phyloP scores from a whole-genome alignment of 2,797 vertebrate species.

The Pelodytes ibericus region DNA sequence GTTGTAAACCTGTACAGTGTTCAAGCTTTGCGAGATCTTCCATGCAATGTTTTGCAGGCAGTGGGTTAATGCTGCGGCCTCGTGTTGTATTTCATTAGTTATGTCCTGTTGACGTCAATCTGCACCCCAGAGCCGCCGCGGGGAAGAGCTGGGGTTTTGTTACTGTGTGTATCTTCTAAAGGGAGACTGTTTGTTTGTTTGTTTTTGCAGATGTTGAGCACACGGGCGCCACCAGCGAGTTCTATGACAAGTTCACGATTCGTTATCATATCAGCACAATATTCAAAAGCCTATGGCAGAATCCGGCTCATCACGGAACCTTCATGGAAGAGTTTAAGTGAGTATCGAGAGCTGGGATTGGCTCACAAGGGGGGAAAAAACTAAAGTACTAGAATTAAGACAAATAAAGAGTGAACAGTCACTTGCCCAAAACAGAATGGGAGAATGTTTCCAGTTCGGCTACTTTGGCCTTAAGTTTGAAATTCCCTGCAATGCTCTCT shows the following conservation, averaged over 20 bases:
- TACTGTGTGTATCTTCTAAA: not conserved
- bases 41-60: no score
- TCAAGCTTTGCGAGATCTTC: no score
- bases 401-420: no score
- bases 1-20: no score
- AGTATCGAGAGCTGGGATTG: constrained; percentile 67
- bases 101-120: not conserved
- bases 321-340: constrained; percentile 99
- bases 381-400: no score
- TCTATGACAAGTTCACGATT: constrained; percentile 99
- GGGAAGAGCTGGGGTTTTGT: not conserved
- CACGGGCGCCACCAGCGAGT: constrained; percentile 96
- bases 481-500: no score
- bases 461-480: no score
- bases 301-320: constrained; percentile 93
- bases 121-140: no score
- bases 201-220: constrained; percentile 95
- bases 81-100: constrained; percentile 18
- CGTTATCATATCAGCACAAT: constrained; percentile 99
- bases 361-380: no score
- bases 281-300: constrained; percentile 99
- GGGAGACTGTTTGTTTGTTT: constrained; percentile 16
- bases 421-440: no score
- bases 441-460: no score
- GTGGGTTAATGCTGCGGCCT: not conserved